Base-by-base conservation (phyloP, 30 jellyfish, hydroid and myxozoan species). In the Catostylus mosaicus region DNA sequence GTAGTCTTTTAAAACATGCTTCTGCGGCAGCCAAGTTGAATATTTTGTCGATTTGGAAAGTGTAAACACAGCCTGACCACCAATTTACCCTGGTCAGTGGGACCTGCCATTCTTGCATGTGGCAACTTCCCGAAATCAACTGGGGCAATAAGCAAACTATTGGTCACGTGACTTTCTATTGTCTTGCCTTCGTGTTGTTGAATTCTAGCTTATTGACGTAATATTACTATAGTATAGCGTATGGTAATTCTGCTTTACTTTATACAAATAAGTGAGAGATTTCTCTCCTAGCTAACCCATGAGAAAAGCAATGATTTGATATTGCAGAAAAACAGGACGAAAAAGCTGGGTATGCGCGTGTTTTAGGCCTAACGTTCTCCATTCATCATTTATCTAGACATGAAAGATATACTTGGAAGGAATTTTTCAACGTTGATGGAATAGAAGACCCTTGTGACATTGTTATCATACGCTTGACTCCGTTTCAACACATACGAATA, bases 201-300 rank as follows among this genome's bases (percentile, higher is more conserved):
- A 74, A 81, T 81, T 81, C 91, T 81, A 66, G 76, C 51, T 24
- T 20, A 54, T 64, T 81, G 91, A 81, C 84, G 91, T 81, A 81
- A 81, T 81, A 81, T 81, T 81, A 69, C 91, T 26, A 35, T 26
- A 43, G 74, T 67, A 50, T n/a, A 77, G 91, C 77, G 73, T 81
- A 64, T 67, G 73, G 84, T 62, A 81, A 77, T 18, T 50, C 63
- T 5, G 26, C 20, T 50, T 5, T 50, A 16, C 24, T 50, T 50
- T 50, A 5, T 4, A 27, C 18, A 50, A 50, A 48, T 48, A 48
- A 48, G 1, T 48, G 24, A 16, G 23, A 16, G 14, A 16, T 40
- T 40, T 48, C 20, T 27, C 24, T 48, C 4, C 27, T 48, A 23
- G 24, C 20, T 48, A 5, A 9, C 20, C 27, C 63, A 48, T 16